A percentile compares a stretch with the other conserved stretches of the same genome.
phyloP scores from a whole-genome alignment of 1,140 invertebrate genomes.

The Archegozetes longisetosus region DNA sequence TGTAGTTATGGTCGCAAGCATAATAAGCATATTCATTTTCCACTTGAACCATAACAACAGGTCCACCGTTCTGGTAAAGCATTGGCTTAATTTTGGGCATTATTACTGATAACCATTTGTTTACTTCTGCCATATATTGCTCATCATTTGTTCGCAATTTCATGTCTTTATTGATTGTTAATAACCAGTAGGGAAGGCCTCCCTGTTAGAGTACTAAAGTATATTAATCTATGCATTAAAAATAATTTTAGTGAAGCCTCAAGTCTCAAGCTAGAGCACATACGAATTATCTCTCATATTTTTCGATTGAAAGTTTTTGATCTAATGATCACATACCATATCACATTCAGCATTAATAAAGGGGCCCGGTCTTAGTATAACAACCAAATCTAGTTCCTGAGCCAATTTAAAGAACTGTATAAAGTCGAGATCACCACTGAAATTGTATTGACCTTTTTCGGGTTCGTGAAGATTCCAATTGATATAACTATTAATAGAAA shows the following conservation, averaged over 20 bases:
- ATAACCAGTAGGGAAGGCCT: constrained; percentile 31
- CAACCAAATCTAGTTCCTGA: constrained; percentile 58
- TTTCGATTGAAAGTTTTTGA: no score
- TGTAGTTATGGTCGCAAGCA: constrained; percentile 33
- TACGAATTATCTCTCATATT: no score
- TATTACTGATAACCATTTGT: constrained; percentile 28
- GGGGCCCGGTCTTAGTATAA: constrained; percentile 75
- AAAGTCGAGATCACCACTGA: no score
- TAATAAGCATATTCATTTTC: constrained; percentile 39
- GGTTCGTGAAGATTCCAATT: constrained; percentile 87
- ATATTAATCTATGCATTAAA: neutral
- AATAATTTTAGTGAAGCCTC: neutral
- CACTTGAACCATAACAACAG: constrained; percentile 29
- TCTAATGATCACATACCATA: constrained; percentile 27
- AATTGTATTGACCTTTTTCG: constrained; percentile 44
- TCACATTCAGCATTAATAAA: constrained; percentile 80
- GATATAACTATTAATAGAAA: constrained; percentile 43
- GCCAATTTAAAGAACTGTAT: constrained; percentile 48
- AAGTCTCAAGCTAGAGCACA: neutral
- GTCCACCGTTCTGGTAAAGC: constrained; percentile 31
- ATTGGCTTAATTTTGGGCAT: constrained; percentile 29
- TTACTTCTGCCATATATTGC: constrained; percentile 26
- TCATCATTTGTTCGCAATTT: constrained; percentile 18
- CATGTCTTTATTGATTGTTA: constrained; percentile 16
- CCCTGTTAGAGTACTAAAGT: no score